Evolutionary conservation across 2,888 invertebrate genomes (phyloP).

Genomic region (Parnassius glacialis): DNA sequence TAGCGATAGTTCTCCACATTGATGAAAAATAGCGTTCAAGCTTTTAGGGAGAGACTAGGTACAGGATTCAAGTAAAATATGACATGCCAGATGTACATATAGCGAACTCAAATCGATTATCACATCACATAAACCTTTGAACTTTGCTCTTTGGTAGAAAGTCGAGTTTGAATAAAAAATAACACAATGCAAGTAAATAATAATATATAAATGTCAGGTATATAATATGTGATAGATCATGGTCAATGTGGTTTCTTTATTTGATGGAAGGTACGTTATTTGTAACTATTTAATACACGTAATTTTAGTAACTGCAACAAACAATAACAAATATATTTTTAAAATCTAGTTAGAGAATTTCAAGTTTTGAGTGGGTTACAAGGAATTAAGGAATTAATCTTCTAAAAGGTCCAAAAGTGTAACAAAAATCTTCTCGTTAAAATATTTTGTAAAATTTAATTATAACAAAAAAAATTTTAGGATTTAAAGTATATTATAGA

Average conservation of each 20-base stretch:
- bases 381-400: neutral
- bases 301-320: slow-evolving; percentile 20
- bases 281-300: slow-evolving; percentile 17
- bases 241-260: slow-evolving; percentile 8
- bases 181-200: slow-evolving; percentile 22
- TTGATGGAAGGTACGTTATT: slow-evolving; percentile 8
- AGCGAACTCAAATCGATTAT: slow-evolving; percentile 30
- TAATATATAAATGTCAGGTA: slow-evolving; percentile 10
- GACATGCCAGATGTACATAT: slow-evolving; percentile 42
- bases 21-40: slow-evolving; percentile 53
- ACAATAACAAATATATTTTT: slow-evolving; percentile 48
- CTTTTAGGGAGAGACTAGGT: slow-evolving; percentile 31
- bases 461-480: slow-evolving; percentile 28
- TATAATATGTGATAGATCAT: neutral
- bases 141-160: slow-evolving; percentile 42
- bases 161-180: slow-evolving; percentile 31
- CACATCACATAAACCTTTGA: slow-evolving; percentile 37
- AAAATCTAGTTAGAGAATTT: slow-evolving; percentile 45
- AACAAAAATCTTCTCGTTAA: no score
- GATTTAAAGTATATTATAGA: slow-evolving; percentile 43
- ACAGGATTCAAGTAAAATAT: slow-evolving; percentile 41
- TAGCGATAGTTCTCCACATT: slow-evolving; percentile 71
- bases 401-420: neutral
- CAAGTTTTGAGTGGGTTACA: slow-evolving; percentile 33
- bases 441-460: no score